Evolutionary conservation across 2,888 invertebrate genomes (phyloP), one percentile per base, ranked within the genome.

Genomic region (Charanyca ferruginea): DNA sequence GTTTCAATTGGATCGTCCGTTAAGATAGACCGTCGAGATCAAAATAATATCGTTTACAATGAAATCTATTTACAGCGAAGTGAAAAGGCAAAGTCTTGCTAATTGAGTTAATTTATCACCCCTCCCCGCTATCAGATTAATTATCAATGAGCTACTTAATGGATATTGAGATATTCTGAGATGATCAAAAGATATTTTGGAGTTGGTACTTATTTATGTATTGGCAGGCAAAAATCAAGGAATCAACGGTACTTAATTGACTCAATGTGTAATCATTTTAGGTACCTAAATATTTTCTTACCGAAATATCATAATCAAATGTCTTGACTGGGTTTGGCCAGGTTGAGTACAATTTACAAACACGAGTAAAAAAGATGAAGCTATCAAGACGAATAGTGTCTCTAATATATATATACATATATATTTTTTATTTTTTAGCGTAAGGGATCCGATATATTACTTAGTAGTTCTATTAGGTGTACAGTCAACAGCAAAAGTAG

Each of bases 31-130:
- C 28, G 45, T 48, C 20, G 20, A 47, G 55, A 45, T 78, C 73
- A 59, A 63, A 69, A 78, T 66, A 71, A 72, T 69, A 73, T 78
- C 65, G 47, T 48, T 66, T 54, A 66, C 73, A 65, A 42, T 52
- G 1, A 35, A 71, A 66, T 65, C 52, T 68, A 48, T 65, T 78
- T 58, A 65, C 60, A 42, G 52, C 45, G 23, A 48, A 65, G 47
- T 65, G 60, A 68, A 80, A 73, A 58, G 66, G 51, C 59, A 45
- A 66, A 45, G 20, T 23, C 11, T 67, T 41, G 25, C 35, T 77
- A 80, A 77, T 73, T 58, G 55, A 69, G 66, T 80, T 61, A 59
- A 77, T 73, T 68, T 73, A 80, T 61, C 55, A 63, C 62, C 58
- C 59, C 51, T 48, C 53, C 47, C 18, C 35, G 58, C 65, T 67